phyloP scores from a whole-genome alignment of 2,113 vertebrate species.

The Limanda limanda region DNA sequence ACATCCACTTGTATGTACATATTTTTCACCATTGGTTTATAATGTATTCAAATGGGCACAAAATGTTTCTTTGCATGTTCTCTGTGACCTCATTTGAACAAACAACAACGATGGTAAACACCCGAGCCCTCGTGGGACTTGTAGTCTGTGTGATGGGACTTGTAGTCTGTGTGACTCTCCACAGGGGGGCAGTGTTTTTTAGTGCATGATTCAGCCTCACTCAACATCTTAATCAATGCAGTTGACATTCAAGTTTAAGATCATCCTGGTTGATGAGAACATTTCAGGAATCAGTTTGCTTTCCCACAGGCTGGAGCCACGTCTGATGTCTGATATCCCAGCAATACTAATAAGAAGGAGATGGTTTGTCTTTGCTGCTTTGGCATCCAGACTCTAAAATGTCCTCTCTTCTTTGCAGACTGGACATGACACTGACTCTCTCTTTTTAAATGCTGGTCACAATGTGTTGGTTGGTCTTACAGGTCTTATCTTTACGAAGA shows the following conservation, averaged over 20 bases:
- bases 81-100: neutral
- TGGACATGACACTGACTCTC: too few species aligned
- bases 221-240: neutral
- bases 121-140: neutral
- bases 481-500: too few species aligned
- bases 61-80: neutral
- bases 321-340: too few species aligned
- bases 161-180: conserved; percentile 27
- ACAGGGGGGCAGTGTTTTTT: conserved; percentile 64
- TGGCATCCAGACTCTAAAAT: too few species aligned
- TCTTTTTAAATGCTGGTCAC: too few species aligned
- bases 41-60: neutral
- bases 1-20: neutral
- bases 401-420: too few species aligned
- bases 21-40: neutral
- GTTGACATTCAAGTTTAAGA: neutral
- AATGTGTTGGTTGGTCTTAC: too few species aligned
- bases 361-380: too few species aligned
- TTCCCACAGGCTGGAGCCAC: too few species aligned
- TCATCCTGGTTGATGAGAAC: too few species aligned
- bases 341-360: neutral
- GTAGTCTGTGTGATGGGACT: neutral
- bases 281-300: too few species aligned
- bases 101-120: neutral
- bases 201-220: conserved; percentile 1